Percentiles rank a stretch among this genome's conserved stretches.
phyloP scores from a whole-genome alignment of 1,140 invertebrate genomes.

The Cydia amplana region DNA sequence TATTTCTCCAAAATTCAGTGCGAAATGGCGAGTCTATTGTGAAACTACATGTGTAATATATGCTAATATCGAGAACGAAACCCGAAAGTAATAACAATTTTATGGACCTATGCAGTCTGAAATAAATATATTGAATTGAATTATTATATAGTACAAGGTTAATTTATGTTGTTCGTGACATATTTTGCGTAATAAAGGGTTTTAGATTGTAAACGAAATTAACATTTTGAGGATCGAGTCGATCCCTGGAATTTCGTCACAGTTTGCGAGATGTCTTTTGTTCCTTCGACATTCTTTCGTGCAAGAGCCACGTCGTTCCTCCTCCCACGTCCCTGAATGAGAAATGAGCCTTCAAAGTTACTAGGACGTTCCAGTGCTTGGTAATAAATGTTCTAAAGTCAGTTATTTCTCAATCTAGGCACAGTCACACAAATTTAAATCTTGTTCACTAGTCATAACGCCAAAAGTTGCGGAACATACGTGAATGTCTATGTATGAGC shows the following conservation, averaged over 20 bases:
- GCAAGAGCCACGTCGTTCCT: background rate
- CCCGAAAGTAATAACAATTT: too few species aligned
- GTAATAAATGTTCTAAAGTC: constrained; percentile 8
- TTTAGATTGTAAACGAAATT: too few species aligned
- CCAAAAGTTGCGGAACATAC: background rate
- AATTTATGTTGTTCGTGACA: too few species aligned
- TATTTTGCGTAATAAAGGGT: too few species aligned
- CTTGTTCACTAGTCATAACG: background rate
- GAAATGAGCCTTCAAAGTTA: constrained; percentile 3
- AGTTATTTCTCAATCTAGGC: constrained; percentile 18
- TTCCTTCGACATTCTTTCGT: constrained; percentile 5
- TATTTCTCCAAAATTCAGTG: too few species aligned
- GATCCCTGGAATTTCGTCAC: background rate
- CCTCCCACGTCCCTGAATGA: constrained; percentile 13
- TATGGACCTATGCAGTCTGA: too few species aligned
- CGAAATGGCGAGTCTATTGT: too few species aligned
- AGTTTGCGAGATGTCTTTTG: background rate
- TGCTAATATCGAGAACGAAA: too few species aligned
- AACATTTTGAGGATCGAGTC: background rate
- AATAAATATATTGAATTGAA: too few species aligned
- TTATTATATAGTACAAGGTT: too few species aligned
- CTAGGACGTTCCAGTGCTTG: background rate
- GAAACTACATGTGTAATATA: too few species aligned
- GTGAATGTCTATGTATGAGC: background rate
- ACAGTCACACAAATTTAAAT: background rate